Conservation (phyloP, 2,797 vertebrate species). For the Apogon hyalosoma region DNA sequence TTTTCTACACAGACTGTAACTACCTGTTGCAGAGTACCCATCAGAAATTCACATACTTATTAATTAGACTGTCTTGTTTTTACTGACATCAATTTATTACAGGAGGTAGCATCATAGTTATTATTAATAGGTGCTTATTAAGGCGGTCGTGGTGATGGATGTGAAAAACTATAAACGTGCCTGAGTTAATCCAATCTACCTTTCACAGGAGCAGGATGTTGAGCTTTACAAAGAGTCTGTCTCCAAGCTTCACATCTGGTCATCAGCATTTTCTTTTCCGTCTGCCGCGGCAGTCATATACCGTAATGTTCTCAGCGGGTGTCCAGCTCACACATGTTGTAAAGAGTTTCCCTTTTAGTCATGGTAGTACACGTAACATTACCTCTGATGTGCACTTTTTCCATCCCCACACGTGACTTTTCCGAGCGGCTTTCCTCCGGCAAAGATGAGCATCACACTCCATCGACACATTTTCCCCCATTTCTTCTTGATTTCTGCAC, state of each 20-base stretch:
- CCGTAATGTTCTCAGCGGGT: constrained; percentile 55
- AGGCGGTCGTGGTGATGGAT: constrained; percentile 26
- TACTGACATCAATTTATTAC: constrained; percentile 43
- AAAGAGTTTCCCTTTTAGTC: constrained; percentile 71
- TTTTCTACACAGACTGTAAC: background rate
- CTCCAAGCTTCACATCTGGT: constrained; percentile 69
- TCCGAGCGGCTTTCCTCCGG: constrained; percentile 35
- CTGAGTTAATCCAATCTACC: constrained; percentile 26
- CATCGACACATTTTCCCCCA: constrained; percentile 13
- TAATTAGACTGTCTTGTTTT: constrained; percentile 50
- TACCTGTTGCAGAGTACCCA: constrained; percentile 50
- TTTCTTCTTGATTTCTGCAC: constrained; percentile 8
- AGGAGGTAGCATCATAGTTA: constrained; percentile 36
- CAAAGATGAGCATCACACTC: constrained; percentile 21
- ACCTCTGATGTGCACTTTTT: constrained; percentile 60
- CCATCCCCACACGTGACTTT: constrained; percentile 35
- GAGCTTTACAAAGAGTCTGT: constrained; percentile 33
- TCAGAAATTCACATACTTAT: constrained; percentile 20
- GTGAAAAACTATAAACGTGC: constrained; percentile 40
- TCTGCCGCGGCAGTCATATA: constrained; percentile 44
- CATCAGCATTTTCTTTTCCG: constrained; percentile 58
- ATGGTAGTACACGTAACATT: constrained; percentile 46
- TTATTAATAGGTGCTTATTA: constrained; percentile 57
- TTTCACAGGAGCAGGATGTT: constrained; percentile 24
- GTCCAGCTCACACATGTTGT: constrained; percentile 57